These are phyloP conservation scores for Amorpha juglandis DNA, from an alignment of 2,888 invertebrate genomes.

Conservation along the genomic window DNA sequence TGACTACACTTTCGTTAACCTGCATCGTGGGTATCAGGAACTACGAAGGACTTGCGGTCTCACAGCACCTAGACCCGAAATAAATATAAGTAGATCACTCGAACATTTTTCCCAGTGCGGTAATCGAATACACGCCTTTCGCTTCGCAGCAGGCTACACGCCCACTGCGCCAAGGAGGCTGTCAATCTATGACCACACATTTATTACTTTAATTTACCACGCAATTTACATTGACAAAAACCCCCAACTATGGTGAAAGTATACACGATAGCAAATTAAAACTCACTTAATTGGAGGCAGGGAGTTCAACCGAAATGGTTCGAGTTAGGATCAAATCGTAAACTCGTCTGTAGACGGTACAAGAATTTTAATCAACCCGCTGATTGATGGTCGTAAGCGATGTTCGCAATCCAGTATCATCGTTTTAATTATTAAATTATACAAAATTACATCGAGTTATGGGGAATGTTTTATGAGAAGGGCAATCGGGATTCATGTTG, in stretches of 20 bases:
- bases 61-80: too few species aligned
- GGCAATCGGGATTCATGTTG: constrained; percentile 7
- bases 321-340: constrained; percentile 27
- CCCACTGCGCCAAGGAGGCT: too few species aligned
- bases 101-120: too few species aligned
- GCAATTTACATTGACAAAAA: neutral
- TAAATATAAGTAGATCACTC: too few species aligned
- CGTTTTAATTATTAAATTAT: constrained; percentile 51
- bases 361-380: constrained; percentile 27
- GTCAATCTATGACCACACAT: too few species aligned
- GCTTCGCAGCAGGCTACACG: too few species aligned
- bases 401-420: constrained; percentile 32
- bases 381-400: constrained; percentile 34
- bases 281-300: constrained; percentile 8
- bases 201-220: neutral
- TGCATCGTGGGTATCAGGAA: too few species aligned
- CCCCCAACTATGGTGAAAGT: constrained; percentile 5
- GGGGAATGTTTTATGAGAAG: constrained; percentile 14
- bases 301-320: constrained; percentile 7
- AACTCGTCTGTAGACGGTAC: constrained; percentile 21
- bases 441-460: constrained; percentile 45
- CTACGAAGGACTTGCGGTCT: too few species aligned
- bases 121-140: too few species aligned
- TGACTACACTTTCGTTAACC: too few species aligned
- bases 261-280: constrained; percentile 4